Base-by-base conservation (phyloP, 2,113 vertebrate genomes). In the Megaleporinus macrocephalus region DNA sequence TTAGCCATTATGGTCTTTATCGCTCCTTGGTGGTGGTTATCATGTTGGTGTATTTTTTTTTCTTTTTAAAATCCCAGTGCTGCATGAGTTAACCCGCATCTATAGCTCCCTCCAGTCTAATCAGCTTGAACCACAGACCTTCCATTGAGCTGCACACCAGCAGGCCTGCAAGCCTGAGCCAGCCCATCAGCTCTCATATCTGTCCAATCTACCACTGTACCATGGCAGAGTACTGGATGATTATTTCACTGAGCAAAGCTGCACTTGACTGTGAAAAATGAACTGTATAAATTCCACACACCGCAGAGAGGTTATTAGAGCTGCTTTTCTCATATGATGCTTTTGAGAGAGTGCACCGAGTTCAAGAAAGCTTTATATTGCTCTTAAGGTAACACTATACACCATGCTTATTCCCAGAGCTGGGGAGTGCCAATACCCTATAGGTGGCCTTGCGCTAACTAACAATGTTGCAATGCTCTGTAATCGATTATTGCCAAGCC, bases 11-110 rank as follows among this genome's bases (percentile, higher is more conserved):
- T 68, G 78, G 24, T 76, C 74, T 72, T 82, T 65, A 24, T 36
- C 26, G n/a, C 49, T 73, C 29, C 36, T 33, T n/a, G 33, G 53
- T 57, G 73, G 74, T 83, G 59, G 44, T 27, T 55, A 81, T n/a
- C 71, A 55, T 24, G 20, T 15, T 44, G 30, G 44, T 36, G 65
- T 70, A 63, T 66, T 53, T 36, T 36, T 71, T 66, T 53, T 36
- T n/a, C n/a, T n/a, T n/a, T n/a, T n/a, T n/a, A n/a, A n/a, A n/a
- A 79, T 71, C 68, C 22, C 51, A 79, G 27, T 73, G 75, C 61
- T 70, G 53, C 73, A 47, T 33, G 74, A 55, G 63, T 84, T 80
- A 76, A 73, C 70, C 62, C 53, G 55, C 82, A 84, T 75, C 53
- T 68, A 24, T 53, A 70, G 49, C 69, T 73, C 69, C 61, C 44